Evolutionary conservation across 2,888 invertebrate species (phyloP).

Genomic region (Chromoteleia sp.): DNA sequence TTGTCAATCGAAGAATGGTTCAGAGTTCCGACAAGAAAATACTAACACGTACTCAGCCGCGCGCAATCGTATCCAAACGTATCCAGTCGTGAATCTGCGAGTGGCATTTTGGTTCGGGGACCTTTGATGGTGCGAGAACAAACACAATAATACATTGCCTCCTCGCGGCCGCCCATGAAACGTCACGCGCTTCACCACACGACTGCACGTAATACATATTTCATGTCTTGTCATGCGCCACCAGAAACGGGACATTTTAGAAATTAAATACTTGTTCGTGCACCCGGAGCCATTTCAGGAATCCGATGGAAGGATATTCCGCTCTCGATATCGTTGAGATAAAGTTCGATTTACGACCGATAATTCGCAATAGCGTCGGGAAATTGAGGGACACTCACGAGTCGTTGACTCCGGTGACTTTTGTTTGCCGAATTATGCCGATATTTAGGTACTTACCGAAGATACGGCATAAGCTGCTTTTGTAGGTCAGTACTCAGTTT

Average conservation of each 20-base stretch:
- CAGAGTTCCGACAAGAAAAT: neutral
- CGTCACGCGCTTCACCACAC: conserved; percentile 57
- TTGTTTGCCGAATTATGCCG: conserved; percentile 19
- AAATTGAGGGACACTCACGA: conserved; percentile 2
- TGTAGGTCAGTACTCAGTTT: conserved; percentile 55
- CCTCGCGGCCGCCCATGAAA: conserved; percentile 35
- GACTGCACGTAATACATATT: conserved; percentile 65
- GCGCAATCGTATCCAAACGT: conserved; percentile 18
- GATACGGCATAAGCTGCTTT: conserved; percentile 39
- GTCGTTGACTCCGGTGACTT: conserved; percentile 5
- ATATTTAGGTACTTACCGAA: conserved; percentile 31
- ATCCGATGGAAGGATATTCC: conserved; percentile 21
- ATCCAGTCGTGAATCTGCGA: conserved; percentile 30
- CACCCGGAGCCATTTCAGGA: conserved; percentile 45
- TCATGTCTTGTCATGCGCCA: conserved; percentile 66
- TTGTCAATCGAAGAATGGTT: conserved; percentile 36
- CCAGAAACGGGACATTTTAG: conserved; percentile 56
- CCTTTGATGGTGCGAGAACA: conserved; percentile 62
- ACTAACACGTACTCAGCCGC: neutral
- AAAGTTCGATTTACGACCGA: conserved; percentile 20
- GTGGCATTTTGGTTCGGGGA: conserved; percentile 40
- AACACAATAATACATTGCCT: conserved; percentile 48
- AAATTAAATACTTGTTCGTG: conserved; percentile 67
- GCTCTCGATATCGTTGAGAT: neutral
- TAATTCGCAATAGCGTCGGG: conserved; percentile 2